Conservation (phyloP, 2,888 invertebrate genomes). For the Xanthia icteritia region DNA sequence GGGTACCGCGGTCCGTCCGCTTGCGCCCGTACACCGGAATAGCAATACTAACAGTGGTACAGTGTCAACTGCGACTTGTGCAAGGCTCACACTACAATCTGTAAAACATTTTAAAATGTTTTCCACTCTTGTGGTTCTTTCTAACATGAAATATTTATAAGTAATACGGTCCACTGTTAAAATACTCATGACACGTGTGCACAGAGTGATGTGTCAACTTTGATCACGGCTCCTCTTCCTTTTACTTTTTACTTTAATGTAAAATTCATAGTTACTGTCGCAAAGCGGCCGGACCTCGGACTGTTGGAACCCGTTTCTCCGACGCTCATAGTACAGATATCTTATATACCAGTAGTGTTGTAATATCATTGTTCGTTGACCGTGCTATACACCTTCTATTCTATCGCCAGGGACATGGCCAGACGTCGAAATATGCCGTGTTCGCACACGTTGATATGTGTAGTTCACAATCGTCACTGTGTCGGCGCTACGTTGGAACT, state of each 20-base stretch:
- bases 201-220: conserved; percentile 28
- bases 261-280: conserved; percentile 31
- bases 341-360: conserved; percentile 28
- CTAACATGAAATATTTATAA: conserved; percentile 38
- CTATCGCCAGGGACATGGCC: not conserved
- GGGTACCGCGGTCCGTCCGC: conserved; percentile 1
- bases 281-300: conserved; percentile 38
- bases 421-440: conserved; percentile 1
- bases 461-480: not conserved
- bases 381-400: conserved; percentile 1
- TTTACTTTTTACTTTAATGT: conserved; percentile 14
- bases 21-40: not conserved
- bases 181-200: conserved; percentile 47
- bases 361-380: conserved; percentile 14
- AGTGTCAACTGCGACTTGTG: not conserved
- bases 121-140: conserved; percentile 16
- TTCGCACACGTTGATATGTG: not conserved
- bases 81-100: conserved; percentile 7
- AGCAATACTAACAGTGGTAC: not conserved
- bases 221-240: conserved; percentile 9
- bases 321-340: conserved; percentile 37
- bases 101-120: not conserved
- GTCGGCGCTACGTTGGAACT: not conserved
- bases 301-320: not conserved
- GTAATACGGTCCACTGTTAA: conserved; percentile 9